phyloP scores from a whole-genome alignment of 2,113 vertebrate species.

The Aramus guarauna region DNA sequence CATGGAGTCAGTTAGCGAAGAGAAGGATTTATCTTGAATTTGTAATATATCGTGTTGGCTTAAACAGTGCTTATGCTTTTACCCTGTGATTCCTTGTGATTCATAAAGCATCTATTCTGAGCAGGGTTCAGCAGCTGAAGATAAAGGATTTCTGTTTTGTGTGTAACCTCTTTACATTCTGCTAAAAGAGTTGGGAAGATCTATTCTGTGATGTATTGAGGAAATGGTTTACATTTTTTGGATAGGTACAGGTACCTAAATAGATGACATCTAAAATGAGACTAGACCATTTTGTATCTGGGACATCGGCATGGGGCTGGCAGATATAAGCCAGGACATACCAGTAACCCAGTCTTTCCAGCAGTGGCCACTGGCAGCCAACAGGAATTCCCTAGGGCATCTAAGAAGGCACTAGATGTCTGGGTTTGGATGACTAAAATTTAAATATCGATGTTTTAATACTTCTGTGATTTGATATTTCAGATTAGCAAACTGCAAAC shows the following conservation, averaged over 20 bases:
- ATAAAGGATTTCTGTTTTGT: conserved; percentile 17
- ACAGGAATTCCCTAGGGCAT: not conserved
- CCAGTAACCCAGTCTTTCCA: not conserved
- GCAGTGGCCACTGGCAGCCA: not conserved
- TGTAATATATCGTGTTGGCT: conserved; percentile 38
- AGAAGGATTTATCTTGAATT: not conserved
- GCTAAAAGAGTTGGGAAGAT: not conserved
- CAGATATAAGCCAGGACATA: not conserved
- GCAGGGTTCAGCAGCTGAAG: not conserved
- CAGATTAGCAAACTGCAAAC: not conserved
- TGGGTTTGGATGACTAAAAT: not conserved
- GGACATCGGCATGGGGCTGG: not conserved
- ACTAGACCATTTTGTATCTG: not conserved
- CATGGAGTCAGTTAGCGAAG: not conserved
- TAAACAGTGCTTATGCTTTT: conserved; percentile 35
- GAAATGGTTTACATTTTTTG: not conserved
- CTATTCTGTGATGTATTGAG: not conserved
- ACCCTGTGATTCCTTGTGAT: not conserved
- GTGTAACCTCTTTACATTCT: not conserved
- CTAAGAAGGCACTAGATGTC: not conserved
- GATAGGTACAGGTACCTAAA: not conserved
- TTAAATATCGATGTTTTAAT: not conserved
- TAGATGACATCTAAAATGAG: not conserved
- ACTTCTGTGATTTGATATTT: not conserved
- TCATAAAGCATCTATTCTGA: not conserved